Evolutionary conservation across 2,888 invertebrate genomes (phyloP).

Genomic region (Fissipunctia ypsillon): DNA sequence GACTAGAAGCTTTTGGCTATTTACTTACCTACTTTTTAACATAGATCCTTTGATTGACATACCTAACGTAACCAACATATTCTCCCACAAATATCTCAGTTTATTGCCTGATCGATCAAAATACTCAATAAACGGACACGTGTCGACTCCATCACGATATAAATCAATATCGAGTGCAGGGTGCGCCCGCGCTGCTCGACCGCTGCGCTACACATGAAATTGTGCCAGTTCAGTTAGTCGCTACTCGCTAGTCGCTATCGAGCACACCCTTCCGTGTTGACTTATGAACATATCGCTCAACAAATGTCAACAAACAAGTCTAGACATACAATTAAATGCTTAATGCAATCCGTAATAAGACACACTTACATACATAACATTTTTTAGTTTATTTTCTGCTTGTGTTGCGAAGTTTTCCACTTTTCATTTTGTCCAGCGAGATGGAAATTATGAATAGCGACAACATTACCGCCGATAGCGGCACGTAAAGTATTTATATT

Average conservation of each 20-base stretch:
- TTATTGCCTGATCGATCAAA: background rate
- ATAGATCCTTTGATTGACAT: background rate
- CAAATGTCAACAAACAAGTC: background rate
- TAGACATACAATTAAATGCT: too few species aligned
- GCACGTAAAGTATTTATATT: background rate
- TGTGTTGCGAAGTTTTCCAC: background rate
- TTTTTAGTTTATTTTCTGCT: background rate
- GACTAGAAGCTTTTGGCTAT: background rate
- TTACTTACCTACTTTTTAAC: background rate
- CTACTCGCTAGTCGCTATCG: conserved; percentile 36
- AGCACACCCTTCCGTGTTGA: conserved; percentile 23
- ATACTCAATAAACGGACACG: background rate
- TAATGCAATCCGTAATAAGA: background rate
- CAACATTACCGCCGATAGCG: background rate
- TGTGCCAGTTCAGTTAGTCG: conserved; percentile 20
- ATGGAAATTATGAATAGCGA: background rate
- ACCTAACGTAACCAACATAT: background rate
- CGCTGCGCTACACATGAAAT: background rate
- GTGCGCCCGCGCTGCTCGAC: conserved; percentile 13
- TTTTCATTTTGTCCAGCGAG: background rate
- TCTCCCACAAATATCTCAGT: background rate
- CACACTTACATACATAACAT: background rate
- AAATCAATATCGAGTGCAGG: background rate
- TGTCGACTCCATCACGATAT: background rate
- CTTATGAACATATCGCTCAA: background rate